A percentile compares a stretch with the other conserved stretches of the same genome.
phyloP scores from a whole-genome alignment of 2,113 vertebrate species.

The Proteles cristata region DNA sequence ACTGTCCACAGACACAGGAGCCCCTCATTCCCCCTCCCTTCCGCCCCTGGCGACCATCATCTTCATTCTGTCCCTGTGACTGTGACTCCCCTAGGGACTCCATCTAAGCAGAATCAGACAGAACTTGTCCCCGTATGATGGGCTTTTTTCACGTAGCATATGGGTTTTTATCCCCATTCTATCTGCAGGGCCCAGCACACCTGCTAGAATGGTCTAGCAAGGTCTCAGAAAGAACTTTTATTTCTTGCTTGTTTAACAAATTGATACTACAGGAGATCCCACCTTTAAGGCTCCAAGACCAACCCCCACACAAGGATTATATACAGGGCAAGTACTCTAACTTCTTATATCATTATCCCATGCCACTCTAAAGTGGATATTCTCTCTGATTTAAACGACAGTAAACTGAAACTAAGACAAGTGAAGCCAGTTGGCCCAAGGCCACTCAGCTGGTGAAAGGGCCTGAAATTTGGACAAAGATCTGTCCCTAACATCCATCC shows the following conservation, averaged over 20 bases:
- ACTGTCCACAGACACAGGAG: fast-evolving
- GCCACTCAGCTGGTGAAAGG: background rate
- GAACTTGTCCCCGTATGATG: background rate
- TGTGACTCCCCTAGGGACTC: background rate
- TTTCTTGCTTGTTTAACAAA: background rate
- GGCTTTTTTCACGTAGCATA: background rate
- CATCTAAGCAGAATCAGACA: background rate
- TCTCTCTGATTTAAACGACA: background rate
- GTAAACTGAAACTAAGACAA: background rate
- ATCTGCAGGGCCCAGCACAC: background rate
- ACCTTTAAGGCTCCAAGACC: background rate
- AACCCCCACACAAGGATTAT: background rate
- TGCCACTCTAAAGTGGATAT: too few species aligned
- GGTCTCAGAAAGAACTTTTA: background rate
- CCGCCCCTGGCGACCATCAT: too few species aligned
- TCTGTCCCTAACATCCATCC: background rate
- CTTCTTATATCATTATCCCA: background rate
- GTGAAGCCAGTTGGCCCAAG: background rate
- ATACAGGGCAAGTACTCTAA: background rate
- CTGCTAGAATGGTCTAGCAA: background rate
- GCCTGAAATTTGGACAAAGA: background rate
- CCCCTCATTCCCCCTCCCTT: too few species aligned
- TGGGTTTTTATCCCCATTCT: background rate
- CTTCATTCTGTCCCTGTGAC: background rate
- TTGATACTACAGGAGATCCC: background rate